Evolutionary conservation across 1,140 invertebrate genomes (phyloP), one percentile per base, ranked within the genome.

Genomic region (Camponotus vicinus): DNA sequence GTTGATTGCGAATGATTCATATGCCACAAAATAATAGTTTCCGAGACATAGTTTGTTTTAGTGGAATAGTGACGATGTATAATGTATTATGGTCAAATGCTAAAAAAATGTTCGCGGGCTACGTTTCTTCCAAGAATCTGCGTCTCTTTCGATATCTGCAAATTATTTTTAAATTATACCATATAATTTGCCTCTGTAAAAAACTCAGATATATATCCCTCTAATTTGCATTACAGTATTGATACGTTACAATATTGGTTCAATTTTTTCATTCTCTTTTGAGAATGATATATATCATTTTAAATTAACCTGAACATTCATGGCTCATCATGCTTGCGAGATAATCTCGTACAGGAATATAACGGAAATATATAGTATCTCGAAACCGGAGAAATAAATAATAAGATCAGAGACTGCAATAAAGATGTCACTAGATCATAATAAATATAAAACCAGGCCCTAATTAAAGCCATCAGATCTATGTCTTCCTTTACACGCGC

Each of bases 391-490:
- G 21, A 2, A 18, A 77, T 27, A 78, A 64, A 64, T 45, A 42
- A 76, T 76, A 76, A 61, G 18, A 27, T 4, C 18, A 9, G 13
- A 18, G 40, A 9, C 32, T 34, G 27, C 2, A 61, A 32, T 45
- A 64, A 52, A 57, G 32, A 57, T 63, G 34, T 57, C 32, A 3
- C n/a, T 11, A 37, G 21, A 11, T 18, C 21, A 49, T 9, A n/a
- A 87, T 9, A 59, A 73, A 27, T 59, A 15, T 40, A 37, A 75
- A 11, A 11, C 45, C 42, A 15, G 45, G 11, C 37, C 15, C 59
- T 67, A 78, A 76, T 86, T 76, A 49, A 61, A 4, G 27, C 7
- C 34, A 4, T 63, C 18, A 66, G 11, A 15, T 21, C n/a, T 27
- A n/a, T 6, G 6, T 13, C 40, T 78, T 63, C 27, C 40, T 40